Base-by-base conservation (phyloP, 2,888 invertebrate species). In the Timandra comae region DNA sequence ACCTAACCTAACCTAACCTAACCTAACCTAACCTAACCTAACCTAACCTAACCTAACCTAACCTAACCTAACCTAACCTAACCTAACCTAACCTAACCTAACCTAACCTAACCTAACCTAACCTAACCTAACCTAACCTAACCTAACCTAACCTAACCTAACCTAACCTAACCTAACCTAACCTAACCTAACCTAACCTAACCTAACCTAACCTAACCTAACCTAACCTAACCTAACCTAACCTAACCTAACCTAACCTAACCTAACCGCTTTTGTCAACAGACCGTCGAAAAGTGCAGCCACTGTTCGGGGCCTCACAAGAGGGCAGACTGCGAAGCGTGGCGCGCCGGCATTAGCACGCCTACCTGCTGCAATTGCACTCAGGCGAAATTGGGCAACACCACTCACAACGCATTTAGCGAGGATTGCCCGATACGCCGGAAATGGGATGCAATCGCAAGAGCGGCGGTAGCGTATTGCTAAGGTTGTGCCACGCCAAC, bases 111-210 rank as follows among this genome's bases (percentile, higher is more conserved):
- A 33, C 33, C 33, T 33, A 33, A 27, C 31, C 31, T 31, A 27
- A 27, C 32, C 32, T 32, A 27, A 32, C 32, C 27, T 27, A 27
- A 27, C 32, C 32, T 27, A 32, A 32, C 32, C 32, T 27, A 27
- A 27, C 27, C 32, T 32, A 32, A 32, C 32, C 27, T 32, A 32
- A 27, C 32, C 32, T 32, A 30, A 30, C 30, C 30, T 30, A 30
- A 30, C 30, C 30, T 30, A 30, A 32, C 32, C 27, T 32, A 22
- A 27, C 27, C 43, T 41, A 34, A 47, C 38, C 43, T 41, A 35
- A 33, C 29, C 38, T 29, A 29, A 33, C 35, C 35, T 27, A 34
- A 30, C 34, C 30, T 30, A 34, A 30, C 34, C 33, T 33, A 33
- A 33, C 33, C 33, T 33, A 28, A 33, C 33, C 33, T 32, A 32